Conservation (phyloP, 2,797 vertebrate genomes). For the Takifugu ocellatus region DNA sequence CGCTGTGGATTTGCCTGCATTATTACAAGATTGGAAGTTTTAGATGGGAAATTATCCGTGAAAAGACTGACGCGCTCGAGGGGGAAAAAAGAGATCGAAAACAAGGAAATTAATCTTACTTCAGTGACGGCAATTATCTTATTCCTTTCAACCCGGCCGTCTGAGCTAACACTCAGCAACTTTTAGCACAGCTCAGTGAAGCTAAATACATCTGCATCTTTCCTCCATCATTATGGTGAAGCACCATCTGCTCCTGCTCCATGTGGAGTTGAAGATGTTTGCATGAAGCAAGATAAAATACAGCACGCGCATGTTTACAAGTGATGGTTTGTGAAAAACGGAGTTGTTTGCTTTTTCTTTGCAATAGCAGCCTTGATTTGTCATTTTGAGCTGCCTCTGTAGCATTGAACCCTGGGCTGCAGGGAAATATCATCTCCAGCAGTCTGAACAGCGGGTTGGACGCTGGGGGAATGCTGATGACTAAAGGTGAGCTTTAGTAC, state of each 20-base stretch:
- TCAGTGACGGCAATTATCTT: not conserved
- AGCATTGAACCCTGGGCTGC: slow-evolving; percentile 16
- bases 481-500: slow-evolving; percentile 25
- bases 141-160: not conserved
- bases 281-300: not conserved
- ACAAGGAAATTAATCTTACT: not conserved
- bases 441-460: not conserved
- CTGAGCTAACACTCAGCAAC: not conserved
- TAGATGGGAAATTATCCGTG: not conserved
- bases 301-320: not conserved
- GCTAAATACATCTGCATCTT: not conserved
- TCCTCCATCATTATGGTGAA: slow-evolving; percentile 1
- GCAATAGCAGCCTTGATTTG: slow-evolving; percentile 23
- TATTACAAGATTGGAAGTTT: not conserved
- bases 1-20: not conserved
- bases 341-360: not conserved
- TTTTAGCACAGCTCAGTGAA: not conserved
- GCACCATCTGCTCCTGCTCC: accelerated
- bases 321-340: slow-evolving; percentile 14
- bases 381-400: slow-evolving; percentile 32
- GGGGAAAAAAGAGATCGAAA: not conserved
- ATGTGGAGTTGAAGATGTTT: not conserved
- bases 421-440: not conserved
- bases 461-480: not conserved
- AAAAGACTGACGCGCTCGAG: not conserved